Evolutionary conservation across 2,888 invertebrate species (phyloP), one percentile per base, ranked within the genome.

Genomic region (Drosophila eohydei): DNA sequence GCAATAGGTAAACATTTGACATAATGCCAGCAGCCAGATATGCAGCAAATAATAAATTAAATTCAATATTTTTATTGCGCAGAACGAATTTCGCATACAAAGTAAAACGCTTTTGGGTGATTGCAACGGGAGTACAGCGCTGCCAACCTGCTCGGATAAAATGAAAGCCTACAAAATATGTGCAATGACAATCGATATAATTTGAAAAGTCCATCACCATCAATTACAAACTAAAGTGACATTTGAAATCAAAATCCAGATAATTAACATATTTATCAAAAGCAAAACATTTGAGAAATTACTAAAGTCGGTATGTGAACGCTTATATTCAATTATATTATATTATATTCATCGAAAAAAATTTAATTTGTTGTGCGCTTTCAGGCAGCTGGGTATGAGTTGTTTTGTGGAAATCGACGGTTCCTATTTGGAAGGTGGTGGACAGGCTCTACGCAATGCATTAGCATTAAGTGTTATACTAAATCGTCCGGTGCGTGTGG

Each of bases 361-460:
- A 54, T 38, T 54, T 9, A 38, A 28, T 12, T 40, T 12, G 1
- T 12, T 38, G n/a, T 40, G 28, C 3, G 9, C 9, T 38, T 50
- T 26, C 48, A 71, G 66, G 44, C 26, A 57, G 41, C 12, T 34
- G 16, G 34, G 4, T 14, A 78, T 78, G 75, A 61, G 16, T 43
- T 14, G 28, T 2, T 26, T 88, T 55, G 77, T 95, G 44, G 94
- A 95, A 90, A 96, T 97, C 68, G 96, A 97, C 92, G 97, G 97
- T 14, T 96, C 96, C 85, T 92, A 95, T 62, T 93, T 97, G 60
- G 97, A 97, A 94, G 97, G 97, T 86, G 98, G 98, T 65, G 98
- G 98, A 0, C 98, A 98, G 94, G 97, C 98, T 71, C 93, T 98
- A 32, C 94, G 98, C 66, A 95, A 96, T 91, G 95, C 97, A 0